A percentile compares a stretch with the other conserved stretches of the same genome.
phyloP scores from a whole-genome alignment of 2,113 vertebrate species.

The Motacilla tschutschensis region DNA sequence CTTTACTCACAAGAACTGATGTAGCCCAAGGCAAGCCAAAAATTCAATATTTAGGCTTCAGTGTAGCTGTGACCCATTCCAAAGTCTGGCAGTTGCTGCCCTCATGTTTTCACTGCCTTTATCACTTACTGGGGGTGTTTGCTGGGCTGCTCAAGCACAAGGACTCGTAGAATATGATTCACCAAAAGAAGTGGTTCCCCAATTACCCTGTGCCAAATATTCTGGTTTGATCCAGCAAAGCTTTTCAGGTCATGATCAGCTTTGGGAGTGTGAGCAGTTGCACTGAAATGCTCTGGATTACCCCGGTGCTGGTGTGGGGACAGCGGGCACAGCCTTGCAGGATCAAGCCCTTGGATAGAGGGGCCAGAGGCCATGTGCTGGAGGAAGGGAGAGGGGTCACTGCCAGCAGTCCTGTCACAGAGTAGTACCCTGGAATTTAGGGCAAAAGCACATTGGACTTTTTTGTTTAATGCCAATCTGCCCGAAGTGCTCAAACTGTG shows the following conservation, averaged over 20 bases:
- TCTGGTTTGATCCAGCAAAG: conserved; percentile 31
- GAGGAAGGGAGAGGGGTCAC: not conserved
- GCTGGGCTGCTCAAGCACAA: not conserved
- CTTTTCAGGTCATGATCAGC: conserved; percentile 27
- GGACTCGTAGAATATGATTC: not conserved
- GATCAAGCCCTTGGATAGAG: not conserved
- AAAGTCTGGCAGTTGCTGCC: not conserved
- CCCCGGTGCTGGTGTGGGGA: not conserved
- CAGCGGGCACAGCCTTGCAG: not conserved
- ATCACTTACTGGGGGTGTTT: not conserved
- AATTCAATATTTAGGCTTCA: not conserved
- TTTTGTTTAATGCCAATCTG: not conserved
- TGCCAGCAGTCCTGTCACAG: not conserved
- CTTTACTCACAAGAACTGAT: not conserved
- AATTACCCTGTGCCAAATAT: not conserved
- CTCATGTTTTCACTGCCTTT: not conserved
- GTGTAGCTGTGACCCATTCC: not conserved
- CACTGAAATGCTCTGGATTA: conserved; percentile 12
- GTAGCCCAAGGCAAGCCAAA: not conserved
- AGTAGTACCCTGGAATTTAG: not conserved
- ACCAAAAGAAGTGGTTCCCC: not conserved
- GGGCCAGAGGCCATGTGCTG: not conserved
- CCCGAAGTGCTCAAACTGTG: not conserved
- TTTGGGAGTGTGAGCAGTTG: not conserved
- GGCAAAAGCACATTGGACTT: not conserved